Conservation (phyloP, 1,140 invertebrate genomes). For the Drosophila watanabei region DNA sequence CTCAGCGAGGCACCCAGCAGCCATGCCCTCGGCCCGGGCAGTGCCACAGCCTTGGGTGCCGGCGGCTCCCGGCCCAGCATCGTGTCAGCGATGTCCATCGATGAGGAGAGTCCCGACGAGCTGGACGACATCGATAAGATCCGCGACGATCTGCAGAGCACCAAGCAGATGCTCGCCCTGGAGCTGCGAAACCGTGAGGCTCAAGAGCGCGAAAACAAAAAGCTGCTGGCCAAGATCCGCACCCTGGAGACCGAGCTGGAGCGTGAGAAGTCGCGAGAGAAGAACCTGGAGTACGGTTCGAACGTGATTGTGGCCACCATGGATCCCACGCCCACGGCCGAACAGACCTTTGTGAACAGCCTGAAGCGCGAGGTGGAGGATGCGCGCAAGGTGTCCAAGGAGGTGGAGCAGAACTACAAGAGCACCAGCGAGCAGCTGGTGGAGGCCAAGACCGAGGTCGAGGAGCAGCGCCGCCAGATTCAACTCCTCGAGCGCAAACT, state of each 20-base stretch:
- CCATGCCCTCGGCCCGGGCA: slow-evolving; percentile 85
- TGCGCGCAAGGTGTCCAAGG: slow-evolving; percentile 91
- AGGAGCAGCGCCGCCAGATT: slow-evolving; percentile 92
- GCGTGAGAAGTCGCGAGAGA: slow-evolving; percentile 88
- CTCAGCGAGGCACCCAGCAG: slow-evolving; percentile 75
- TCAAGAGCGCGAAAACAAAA: slow-evolving; percentile 94
- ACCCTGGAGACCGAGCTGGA: slow-evolving; percentile 92
- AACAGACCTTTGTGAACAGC: slow-evolving; percentile 88
- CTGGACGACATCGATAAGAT: slow-evolving; percentile 96
- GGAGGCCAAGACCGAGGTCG: slow-evolving; percentile 90
- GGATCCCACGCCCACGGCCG: slow-evolving; percentile 80
- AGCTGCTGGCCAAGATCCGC: slow-evolving; percentile 91
- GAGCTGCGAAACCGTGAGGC: slow-evolving; percentile 95
- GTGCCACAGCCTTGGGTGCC: slow-evolving; percentile 75
- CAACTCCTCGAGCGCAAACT: slow-evolving; percentile 90
- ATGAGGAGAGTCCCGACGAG: slow-evolving; percentile 90
- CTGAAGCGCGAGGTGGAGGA: slow-evolving; percentile 92
- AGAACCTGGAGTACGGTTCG: slow-evolving; percentile 88
- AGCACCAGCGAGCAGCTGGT: slow-evolving; percentile 91
- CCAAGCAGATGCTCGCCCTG: slow-evolving; percentile 94
- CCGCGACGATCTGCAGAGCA: slow-evolving; percentile 95
- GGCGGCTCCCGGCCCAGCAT: slow-evolving; percentile 86
- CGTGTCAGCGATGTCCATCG: slow-evolving; percentile 73
- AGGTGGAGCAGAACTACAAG: slow-evolving; percentile 92
- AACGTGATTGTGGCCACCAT: slow-evolving; percentile 81